Conservation (phyloP, 92 coral and sea anemone species). For the Heliopora coerulea region DNA sequence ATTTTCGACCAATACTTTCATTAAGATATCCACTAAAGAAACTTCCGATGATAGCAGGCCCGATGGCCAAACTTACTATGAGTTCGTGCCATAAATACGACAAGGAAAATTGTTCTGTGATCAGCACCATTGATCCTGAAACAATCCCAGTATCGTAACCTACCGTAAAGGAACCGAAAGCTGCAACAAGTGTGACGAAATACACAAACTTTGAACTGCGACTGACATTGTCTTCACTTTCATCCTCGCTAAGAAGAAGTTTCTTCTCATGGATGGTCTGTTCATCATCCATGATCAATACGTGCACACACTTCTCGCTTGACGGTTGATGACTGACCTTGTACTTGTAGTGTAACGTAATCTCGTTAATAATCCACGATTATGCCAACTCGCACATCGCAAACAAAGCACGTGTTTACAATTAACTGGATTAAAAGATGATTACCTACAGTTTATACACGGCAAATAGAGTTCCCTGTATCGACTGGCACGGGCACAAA, state of each 20-base stretch:
- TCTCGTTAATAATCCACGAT: too few relatives aligned
- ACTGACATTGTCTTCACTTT: not conserved
- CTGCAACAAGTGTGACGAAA: slow-evolving; percentile 63
- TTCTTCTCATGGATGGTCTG: not conserved
- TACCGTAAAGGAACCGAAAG: slow-evolving; percentile 77
- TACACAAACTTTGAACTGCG: slow-evolving; percentile 41
- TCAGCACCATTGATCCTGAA: slow-evolving; percentile 86
- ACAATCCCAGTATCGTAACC: slow-evolving; percentile 92
- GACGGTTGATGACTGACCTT: too few relatives aligned
- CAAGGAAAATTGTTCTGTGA: slow-evolving; percentile 64
- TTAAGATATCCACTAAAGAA: slow-evolving; percentile 68
- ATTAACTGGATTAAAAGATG: too few relatives aligned
- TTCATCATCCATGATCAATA: not conserved
- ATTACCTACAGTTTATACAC: too few relatives aligned
- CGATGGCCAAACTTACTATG: slow-evolving; percentile 77
- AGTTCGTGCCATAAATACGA: slow-evolving; percentile 80
- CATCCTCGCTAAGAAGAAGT: not conserved
- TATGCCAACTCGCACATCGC: too few relatives aligned
- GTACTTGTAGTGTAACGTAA: too few relatives aligned
- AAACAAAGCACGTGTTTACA: too few relatives aligned
- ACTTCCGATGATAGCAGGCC: slow-evolving; percentile 76
- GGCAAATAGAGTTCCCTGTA: too few relatives aligned
- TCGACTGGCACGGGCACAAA: too few relatives aligned
- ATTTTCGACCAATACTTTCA: slow-evolving; percentile 69
- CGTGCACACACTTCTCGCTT: too few relatives aligned